A percentile compares a stretch with the other conserved stretches of the same genome.
Conservation (phyloP, 1,140 invertebrate genomes). For the Pygmarrhopalites habei region DNA sequence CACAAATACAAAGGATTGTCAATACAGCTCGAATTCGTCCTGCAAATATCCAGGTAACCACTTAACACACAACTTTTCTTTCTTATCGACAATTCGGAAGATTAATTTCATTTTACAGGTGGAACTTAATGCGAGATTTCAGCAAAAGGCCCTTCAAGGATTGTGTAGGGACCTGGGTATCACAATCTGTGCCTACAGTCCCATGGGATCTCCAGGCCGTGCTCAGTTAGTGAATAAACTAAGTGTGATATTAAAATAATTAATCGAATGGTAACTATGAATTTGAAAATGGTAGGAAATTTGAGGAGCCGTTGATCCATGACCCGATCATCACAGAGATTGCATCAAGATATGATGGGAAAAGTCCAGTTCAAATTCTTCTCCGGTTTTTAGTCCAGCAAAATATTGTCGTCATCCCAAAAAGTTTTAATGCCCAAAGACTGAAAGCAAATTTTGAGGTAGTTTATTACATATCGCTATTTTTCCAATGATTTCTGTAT, state of each 20-base stretch:
- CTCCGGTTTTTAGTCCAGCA: constrained; percentile 66
- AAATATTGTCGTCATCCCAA: constrained; percentile 70
- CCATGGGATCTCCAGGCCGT: constrained; percentile 62
- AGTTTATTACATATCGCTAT: too few species aligned
- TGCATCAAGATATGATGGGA: constrained; percentile 56
- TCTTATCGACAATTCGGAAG: too few species aligned
- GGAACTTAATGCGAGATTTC: constrained; percentile 49
- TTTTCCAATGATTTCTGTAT: too few species aligned
- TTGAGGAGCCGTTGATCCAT: constrained; percentile 50
- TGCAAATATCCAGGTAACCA: constrained; percentile 46
- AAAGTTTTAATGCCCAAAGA: constrained; percentile 65
- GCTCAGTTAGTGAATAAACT: neutral
- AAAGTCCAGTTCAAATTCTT: constrained; percentile 69
- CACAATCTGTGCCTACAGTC: constrained; percentile 68
- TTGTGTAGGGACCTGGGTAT: constrained; percentile 45
- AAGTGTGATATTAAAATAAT: constrained; percentile 43
- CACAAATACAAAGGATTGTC: constrained; percentile 50
- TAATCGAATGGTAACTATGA: too few species aligned
- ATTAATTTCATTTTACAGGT: too few species aligned
- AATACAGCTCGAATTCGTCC: constrained; percentile 48
- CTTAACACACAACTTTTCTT: too few species aligned
- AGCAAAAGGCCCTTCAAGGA: constrained; percentile 45
- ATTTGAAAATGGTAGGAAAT: too few species aligned
- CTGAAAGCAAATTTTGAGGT: constrained; percentile 55
- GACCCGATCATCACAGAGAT: constrained; percentile 61